A percentile compares a stretch with the other conserved stretches of the same genome.
Conservation (phyloP, 2,888 invertebrate species). For the Drosophila emarginata region DNA sequence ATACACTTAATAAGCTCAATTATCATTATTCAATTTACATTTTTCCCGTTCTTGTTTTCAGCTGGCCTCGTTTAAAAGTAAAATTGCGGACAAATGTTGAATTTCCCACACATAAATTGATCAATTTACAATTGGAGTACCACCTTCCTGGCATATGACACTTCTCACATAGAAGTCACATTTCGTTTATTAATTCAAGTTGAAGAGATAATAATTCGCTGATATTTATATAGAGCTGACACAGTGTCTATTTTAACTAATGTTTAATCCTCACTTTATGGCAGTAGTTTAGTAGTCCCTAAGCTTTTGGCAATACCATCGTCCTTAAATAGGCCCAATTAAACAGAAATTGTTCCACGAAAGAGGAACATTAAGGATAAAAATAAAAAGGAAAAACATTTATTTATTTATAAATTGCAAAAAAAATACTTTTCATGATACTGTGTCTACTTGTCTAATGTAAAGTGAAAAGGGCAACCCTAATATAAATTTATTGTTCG, state of each 20-base stretch:
- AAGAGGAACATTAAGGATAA: no score
- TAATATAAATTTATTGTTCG: constrained; percentile 27
- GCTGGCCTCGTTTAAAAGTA: constrained; percentile 7
- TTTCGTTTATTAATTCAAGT: not conserved
- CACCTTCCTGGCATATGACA: constrained; percentile 20
- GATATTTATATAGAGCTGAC: not conserved
- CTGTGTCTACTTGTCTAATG: not conserved
- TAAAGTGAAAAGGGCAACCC: constrained; percentile 16
- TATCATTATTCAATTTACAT: not conserved
- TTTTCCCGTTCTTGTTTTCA: not conserved
- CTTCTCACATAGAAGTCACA: not conserved
- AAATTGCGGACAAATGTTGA: constrained; percentile 31
- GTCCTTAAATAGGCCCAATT: no score
- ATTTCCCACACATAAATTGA: constrained; percentile 31
- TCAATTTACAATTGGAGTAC: constrained; percentile 26
- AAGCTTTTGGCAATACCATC: no score
- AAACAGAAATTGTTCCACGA: no score
- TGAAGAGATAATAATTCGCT: not conserved
- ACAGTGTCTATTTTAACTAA: no score
- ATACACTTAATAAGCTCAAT: not conserved
- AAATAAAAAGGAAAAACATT: no score
- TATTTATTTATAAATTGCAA: no score
- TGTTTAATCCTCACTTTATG: no score
- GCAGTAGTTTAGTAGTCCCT: no score
- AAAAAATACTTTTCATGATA: no score